Percentiles rank a stretch among this genome's conserved stretches.
These are phyloP conservation scores for Periparus ater DNA, from an alignment of 2,797 vertebrate species.

Conservation along the genomic window DNA sequence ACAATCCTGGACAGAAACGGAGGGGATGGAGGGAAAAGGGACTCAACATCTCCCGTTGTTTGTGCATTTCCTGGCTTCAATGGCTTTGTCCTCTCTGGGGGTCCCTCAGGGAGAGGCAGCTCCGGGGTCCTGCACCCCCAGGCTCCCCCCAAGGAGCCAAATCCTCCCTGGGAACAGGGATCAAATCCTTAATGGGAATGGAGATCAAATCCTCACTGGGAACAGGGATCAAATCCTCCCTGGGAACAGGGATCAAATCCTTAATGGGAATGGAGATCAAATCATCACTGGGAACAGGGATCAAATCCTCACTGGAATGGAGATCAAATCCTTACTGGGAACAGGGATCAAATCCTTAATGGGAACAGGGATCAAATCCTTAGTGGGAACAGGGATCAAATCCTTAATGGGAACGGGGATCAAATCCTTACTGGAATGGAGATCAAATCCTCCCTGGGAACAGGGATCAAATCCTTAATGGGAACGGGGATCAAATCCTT, in stretches of 20 bases:
- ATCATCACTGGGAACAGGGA: neutral
- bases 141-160: neutral
- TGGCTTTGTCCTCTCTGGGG: slow-evolving; percentile 15
- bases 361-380: neutral
- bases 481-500: neutral
- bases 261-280: fast-evolving
- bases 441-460: neutral
- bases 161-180: neutral
- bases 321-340: fast-evolving
- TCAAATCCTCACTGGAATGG: fast-evolving
- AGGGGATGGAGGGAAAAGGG: neutral
- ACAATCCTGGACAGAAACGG: neutral
- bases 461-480: neutral
- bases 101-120: neutral
- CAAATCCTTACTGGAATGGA: too few relatives aligned
- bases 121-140: neutral
- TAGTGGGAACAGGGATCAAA: fast-evolving
- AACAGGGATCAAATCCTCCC: fast-evolving
- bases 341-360: fast-evolving
- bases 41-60: neutral
- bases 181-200: fast-evolving
- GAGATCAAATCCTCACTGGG: neutral
- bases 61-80: neutral
- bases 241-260: neutral
- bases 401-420: fast-evolving